Percentiles rank a stretch among this genome's conserved stretches.
These are phyloP conservation scores for Phalacrocorax carbo DNA, from an alignment of 2,113 vertebrate genomes.

Conservation along the genomic window DNA sequence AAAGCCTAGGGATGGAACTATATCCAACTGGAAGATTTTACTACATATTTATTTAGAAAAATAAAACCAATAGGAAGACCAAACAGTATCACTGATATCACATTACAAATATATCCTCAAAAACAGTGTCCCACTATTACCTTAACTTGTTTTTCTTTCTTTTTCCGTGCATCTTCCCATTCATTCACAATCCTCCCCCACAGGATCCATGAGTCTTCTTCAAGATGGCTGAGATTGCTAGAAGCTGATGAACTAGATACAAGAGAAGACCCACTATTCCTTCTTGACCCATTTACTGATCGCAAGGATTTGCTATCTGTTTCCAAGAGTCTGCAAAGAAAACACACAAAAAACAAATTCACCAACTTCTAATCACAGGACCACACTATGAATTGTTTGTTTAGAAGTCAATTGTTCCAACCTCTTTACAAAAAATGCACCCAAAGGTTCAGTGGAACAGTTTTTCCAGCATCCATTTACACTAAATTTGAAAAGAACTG, in stretches of 20 bases:
- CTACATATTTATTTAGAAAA: not conserved
- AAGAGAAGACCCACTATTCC: conserved; percentile 96
- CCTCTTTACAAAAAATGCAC: not conserved
- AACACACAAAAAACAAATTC: not conserved
- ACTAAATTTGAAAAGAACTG: not conserved
- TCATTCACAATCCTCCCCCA: conserved; percentile 98
- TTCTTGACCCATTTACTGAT: conserved; percentile 94
- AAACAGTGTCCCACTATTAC: conserved; percentile 75
- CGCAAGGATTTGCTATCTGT: conserved; percentile 94
- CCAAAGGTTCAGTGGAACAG: not conserved
- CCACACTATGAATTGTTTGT: not conserved
- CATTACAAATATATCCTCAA: not conserved
- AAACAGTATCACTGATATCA: not conserved
- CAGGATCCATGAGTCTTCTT: conserved; percentile 96
- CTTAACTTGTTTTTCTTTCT: conserved; percentile 98
- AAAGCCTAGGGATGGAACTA: not conserved
- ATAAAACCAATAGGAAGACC: not conserved
- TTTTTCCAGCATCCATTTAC: not conserved
- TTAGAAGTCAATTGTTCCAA: not conserved
- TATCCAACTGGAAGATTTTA: not conserved
- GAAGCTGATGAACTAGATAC: conserved; percentile 98
- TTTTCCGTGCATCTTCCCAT: conserved; percentile 97
- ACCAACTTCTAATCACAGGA: not conserved
- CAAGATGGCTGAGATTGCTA: conserved; percentile 96
- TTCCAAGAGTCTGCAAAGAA: conserved; percentile 87